Conservation (phyloP, 1,140 invertebrate genomes). For the Apocrypta bakeri region DNA sequence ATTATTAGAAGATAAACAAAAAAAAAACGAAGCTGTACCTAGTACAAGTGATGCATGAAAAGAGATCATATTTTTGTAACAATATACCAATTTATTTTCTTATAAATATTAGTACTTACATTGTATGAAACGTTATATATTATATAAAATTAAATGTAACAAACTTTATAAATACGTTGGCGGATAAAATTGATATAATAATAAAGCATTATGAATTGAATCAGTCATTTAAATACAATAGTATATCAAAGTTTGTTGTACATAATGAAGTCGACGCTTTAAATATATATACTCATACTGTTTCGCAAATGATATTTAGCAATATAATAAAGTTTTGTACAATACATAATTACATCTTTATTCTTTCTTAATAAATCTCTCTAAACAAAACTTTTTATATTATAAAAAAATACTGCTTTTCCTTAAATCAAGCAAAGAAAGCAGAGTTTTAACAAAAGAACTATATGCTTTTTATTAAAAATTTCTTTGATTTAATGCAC, state of each 20-base stretch:
- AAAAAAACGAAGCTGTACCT: not conserved
- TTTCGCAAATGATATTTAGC: not conserved
- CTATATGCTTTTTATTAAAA: no score
- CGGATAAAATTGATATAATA: not conserved
- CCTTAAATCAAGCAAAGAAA: not conserved
- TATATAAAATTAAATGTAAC: not conserved
- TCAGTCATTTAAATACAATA: not conserved
- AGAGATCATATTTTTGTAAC: constrained; percentile 29
- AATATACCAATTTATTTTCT: constrained; percentile 29
- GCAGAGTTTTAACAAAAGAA: no score
- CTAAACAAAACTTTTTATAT: not conserved
- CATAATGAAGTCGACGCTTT: not conserved
- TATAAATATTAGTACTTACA: constrained; percentile 17
- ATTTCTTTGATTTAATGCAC: not conserved
- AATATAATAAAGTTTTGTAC: not conserved
- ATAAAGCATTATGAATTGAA: not conserved
- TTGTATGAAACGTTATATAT: constrained; percentile 16
- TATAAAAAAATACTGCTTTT: constrained; percentile 6
- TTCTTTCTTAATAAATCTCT: not conserved
- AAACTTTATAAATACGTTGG: not conserved
- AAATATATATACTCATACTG: not conserved
- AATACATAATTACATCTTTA: not conserved
- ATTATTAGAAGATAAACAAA: constrained; percentile 57
- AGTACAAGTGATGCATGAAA: constrained; percentile 3
- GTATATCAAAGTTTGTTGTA: not conserved